Conservation (phyloP, 2,113 vertebrate species). For the Gallinago paraguaiae region DNA sequence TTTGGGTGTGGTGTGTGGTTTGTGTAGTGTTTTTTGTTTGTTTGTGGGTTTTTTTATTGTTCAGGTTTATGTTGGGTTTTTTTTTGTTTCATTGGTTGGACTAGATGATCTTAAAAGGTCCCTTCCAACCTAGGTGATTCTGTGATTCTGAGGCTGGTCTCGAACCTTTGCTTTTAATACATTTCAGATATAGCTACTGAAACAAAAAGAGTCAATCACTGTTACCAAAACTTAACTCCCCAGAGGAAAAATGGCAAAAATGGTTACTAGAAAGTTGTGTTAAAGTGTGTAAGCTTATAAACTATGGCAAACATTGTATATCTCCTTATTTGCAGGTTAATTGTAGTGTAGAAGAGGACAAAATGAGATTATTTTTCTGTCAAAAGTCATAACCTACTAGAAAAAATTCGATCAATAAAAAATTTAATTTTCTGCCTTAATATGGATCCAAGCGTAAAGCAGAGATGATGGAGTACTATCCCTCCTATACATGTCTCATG, state of each 20-base stretch:
- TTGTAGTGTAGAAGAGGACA: not conserved
- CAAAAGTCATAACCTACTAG: not conserved
- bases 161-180: not conserved
- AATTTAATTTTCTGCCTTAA: not conserved
- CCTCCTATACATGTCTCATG: not conserved
- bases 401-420: not conserved
- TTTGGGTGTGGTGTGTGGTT: too few relatives aligned
- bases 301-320: not conserved
- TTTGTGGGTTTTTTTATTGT: too few relatives aligned
- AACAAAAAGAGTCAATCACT: not conserved
- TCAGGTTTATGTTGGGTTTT: too few relatives aligned
- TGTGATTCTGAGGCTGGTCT: not conserved
- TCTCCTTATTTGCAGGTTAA: not conserved
- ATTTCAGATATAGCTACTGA: not conserved
- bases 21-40: too few relatives aligned
- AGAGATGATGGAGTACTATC: not conserved
- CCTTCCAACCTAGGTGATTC: too few relatives aligned
- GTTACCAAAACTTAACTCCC: not conserved
- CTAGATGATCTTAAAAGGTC: too few relatives aligned
- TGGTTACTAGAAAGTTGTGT: not conserved
- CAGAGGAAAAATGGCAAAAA: not conserved
- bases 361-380: not conserved
- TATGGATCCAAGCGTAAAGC: not conserved
- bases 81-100: too few relatives aligned
- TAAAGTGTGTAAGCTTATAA: not conserved